Evolutionary conservation across 37 sponge, comb jelly and placozoan species (phyloP), one percentile per base, ranked within the genome.

Genomic region (Sycon ciliatum): DNA sequence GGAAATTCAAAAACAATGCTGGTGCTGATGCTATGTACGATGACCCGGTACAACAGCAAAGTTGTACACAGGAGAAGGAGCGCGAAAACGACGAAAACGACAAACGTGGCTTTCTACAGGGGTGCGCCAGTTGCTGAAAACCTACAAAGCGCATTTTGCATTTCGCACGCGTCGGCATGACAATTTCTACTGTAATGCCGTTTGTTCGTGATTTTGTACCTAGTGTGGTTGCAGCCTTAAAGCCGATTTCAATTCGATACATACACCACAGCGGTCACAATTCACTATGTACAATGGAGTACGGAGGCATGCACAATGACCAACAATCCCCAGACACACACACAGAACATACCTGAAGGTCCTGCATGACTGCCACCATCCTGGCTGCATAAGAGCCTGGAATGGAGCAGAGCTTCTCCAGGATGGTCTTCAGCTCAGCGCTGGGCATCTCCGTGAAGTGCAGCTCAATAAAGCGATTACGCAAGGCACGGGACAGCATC

Each of bases 391-490:
- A 92, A 4, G 90, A 92, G 24, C 40, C 66, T 18, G 99, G 99
- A n/a, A 97, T 31, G 13, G 55, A 42, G 42, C 90, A 89, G 24
- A 65, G 63, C 30, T 84, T 57, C 33, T 92, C 77, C 6, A 97
- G 69, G 36, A 97, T 93, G 6, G 60, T 79, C 42, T 79, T 79
- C 60, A 97, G 73, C 72, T 97, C 99, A 29, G 27, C 38, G 4
- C 78, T 27, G 0, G 94, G 94, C 38, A 97, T 86, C 61, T 97
- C 99, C n/a, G 86, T 85, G 80, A 79, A 92, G 57, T 97, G 99
- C 1, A 97, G 82, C 71, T 97, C 99, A 72, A 97, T 83, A 49
- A 97, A 97, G 3, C 99, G 74, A 58, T 97, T 97, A 0, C 99
- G 66, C 74, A 97, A 97, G 18, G 99, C 99, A 71, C 90, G 49